phyloP scores from a whole-genome alignment of 2,113 vertebrate species.

The Zosterops japonicus region DNA sequence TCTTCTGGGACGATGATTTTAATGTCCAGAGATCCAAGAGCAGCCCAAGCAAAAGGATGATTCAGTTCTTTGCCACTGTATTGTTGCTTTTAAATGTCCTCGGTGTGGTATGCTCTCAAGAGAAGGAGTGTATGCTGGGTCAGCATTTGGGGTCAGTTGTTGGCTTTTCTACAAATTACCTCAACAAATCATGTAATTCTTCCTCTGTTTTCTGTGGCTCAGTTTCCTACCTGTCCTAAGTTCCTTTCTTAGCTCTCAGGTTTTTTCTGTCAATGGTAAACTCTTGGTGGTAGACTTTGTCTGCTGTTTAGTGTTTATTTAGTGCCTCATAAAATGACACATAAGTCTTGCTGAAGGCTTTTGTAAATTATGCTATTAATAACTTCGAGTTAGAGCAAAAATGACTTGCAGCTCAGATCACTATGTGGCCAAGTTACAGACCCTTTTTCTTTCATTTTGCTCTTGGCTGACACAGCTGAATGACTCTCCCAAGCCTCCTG shows the following conservation, averaged over 20 bases:
- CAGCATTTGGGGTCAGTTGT: neutral
- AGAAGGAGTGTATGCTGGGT: neutral
- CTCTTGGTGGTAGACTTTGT: neutral
- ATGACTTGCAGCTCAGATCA: neutral
- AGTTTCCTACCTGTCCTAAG: neutral
- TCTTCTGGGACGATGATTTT: neutral
- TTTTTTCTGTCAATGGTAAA: neutral
- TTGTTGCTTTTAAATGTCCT: neutral
- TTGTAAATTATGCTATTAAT: constrained; percentile 28
- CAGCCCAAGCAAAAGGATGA: neutral
- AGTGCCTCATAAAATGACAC: neutral
- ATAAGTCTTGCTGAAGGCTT: neutral
- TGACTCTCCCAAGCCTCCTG: neutral
- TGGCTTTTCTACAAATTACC: neutral
- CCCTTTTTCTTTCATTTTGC: neutral
- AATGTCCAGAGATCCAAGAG: neutral
- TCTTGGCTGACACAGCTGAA: neutral
- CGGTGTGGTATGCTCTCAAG: neutral
- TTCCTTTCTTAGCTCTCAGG: neutral
- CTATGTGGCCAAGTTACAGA: neutral
- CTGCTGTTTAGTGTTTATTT: constrained; percentile 10
- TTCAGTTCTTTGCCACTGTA: neutral
- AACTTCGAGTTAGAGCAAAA: neutral
- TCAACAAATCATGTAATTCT: neutral
- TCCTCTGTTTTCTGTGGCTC: neutral